phyloP scores from a whole-genome alignment of 1,140 invertebrate species.

The Ips nitidus region DNA sequence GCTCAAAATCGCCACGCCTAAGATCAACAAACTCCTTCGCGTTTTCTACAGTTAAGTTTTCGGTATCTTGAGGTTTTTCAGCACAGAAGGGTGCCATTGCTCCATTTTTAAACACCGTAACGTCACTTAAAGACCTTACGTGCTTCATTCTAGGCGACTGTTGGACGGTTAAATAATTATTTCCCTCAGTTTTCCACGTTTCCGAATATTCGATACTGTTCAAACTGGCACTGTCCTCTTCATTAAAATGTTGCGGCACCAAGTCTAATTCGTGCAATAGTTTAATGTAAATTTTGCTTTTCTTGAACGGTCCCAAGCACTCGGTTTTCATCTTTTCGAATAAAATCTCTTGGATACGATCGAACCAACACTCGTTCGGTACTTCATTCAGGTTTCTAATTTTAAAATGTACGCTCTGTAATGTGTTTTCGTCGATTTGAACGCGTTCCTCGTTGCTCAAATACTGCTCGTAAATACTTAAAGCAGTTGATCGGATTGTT shows the following conservation, averaged over 20 bases:
- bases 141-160: slow-evolving; percentile 45
- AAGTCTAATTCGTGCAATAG: slow-evolving; percentile 77
- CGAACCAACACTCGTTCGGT: slow-evolving; percentile 78
- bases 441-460: slow-evolving; percentile 70
- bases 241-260: slow-evolving; percentile 58
- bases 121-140: slow-evolving; percentile 46
- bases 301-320: slow-evolving; percentile 72
- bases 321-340: slow-evolving; percentile 67
- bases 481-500: slow-evolving; percentile 73
- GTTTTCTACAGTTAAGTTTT: too few species aligned
- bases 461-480: slow-evolving; percentile 82
- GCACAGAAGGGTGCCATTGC: too few species aligned
- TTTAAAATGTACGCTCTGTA: slow-evolving; percentile 65
- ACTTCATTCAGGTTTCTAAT: slow-evolving; percentile 62
- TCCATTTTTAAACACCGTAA: slow-evolving; percentile 41
- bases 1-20: slow-evolving; percentile 60
- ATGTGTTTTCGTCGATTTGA: slow-evolving; percentile 64
- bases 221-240: slow-evolving; percentile 60
- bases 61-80: too few species aligned
- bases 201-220: slow-evolving; percentile 53
- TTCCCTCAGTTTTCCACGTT: slow-evolving; percentile 18
- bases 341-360: slow-evolving; percentile 75
- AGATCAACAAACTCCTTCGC: slow-evolving; percentile 51
- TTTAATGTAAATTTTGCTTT: slow-evolving; percentile 69
- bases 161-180: slow-evolving; percentile 43